phyloP scores from a whole-genome alignment of 2,113 vertebrate species.

The Neopipo cinnamomea region DNA sequence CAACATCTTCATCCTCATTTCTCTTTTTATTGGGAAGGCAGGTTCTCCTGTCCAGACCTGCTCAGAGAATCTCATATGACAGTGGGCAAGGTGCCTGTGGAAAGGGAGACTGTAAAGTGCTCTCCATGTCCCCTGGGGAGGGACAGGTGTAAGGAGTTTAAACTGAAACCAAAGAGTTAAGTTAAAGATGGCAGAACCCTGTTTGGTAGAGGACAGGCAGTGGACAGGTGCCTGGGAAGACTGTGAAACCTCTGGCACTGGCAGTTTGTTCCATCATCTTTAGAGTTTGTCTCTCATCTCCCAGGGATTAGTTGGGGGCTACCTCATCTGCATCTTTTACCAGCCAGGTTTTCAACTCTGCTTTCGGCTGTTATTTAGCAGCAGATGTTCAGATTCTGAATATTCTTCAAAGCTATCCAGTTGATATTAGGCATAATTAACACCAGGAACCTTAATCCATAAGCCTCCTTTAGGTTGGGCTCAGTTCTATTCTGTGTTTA shows the following conservation, averaged over 20 bases:
- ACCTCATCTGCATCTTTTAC: neutral
- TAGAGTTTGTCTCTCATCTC: neutral
- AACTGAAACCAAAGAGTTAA: neutral
- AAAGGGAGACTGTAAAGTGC: neutral
- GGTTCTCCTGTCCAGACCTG: neutral
- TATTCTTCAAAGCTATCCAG: neutral
- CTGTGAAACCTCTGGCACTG: neutral
- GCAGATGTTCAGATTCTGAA: neutral
- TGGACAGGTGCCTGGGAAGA: neutral
- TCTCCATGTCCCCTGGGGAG: neutral
- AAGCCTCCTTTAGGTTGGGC: neutral
- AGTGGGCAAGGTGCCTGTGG: neutral
- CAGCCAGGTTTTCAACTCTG: neutral
- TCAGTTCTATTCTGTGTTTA: neutral
- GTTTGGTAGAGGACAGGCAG: neutral
- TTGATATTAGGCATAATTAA: neutral
- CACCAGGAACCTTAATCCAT: neutral
- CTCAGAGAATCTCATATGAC: neutral
- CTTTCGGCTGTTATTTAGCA: neutral
- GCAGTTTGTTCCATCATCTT: neutral
- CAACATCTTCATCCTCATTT: neutral
- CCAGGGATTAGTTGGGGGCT: neutral
- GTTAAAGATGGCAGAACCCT: neutral
- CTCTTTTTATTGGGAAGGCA: neutral
- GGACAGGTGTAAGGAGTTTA: neutral